Percentiles rank a stretch among this genome's conserved stretches.
These are phyloP conservation scores for Mechanitis messenoides DNA, from an alignment of 2,888 invertebrate genomes.

Conservation along the genomic window DNA sequence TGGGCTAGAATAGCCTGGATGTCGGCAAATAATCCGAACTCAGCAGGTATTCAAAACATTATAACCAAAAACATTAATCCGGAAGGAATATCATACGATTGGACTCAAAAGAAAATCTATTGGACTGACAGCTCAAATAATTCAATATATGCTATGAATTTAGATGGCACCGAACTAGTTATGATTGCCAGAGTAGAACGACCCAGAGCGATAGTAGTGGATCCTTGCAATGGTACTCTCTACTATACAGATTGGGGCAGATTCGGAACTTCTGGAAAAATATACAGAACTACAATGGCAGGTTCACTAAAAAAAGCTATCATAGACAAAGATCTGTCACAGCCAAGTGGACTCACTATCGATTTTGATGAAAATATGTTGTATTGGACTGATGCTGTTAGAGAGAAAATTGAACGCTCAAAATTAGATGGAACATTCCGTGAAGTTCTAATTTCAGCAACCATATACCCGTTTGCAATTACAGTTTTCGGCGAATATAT, in stretches of 20 bases:
- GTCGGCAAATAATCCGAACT: conserved; percentile 81
- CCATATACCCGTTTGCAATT: conserved; percentile 96
- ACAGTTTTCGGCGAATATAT: conserved; percentile 93
- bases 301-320: conserved; percentile 93
- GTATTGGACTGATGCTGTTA: conserved; percentile 98
- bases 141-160: conserved; percentile 95
- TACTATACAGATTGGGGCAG: conserved; percentile 98
- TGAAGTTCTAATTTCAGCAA: conserved; percentile 90
- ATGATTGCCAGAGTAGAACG: conserved; percentile 96
- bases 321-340: conserved; percentile 92
- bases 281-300: conserved; percentile 96
- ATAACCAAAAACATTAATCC: conserved; percentile 90
- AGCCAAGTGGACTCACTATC: conserved; percentile 96
- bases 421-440: conserved; percentile 91
- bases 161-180: conserved; percentile 89
- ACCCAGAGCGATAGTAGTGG: conserved; percentile 95
- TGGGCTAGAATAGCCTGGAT: conserved; percentile 92
- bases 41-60: conserved; percentile 79
- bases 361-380: conserved; percentile 95
- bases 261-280: conserved; percentile 94
- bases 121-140: conserved; percentile 98
- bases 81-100: conserved; percentile 96
- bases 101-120: conserved; percentile 98
- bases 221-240: conserved; percentile 96
- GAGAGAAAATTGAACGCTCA: conserved; percentile 96